Evolutionary conservation across 1,140 invertebrate species (phyloP).

Genomic region (Drosophila lacteicornis): DNA sequence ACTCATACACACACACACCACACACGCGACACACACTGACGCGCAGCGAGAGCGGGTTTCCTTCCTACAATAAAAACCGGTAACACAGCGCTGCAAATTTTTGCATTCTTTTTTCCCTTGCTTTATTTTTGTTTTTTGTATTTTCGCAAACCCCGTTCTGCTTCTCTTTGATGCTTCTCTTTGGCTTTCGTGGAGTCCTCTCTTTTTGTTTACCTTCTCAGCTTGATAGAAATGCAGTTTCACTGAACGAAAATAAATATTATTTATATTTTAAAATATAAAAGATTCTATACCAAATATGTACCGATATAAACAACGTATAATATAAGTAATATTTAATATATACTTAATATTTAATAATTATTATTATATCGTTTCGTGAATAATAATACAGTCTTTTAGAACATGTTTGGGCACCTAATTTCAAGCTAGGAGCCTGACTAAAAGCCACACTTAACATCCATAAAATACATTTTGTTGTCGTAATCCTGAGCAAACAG

Average conservation of each 20-base stretch:
- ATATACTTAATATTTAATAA: no score
- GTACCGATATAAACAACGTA: no score
- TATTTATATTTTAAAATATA: neutral
- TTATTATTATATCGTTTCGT: no score
- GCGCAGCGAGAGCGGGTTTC: constrained; percentile 53
- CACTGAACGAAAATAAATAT: neutral
- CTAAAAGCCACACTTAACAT: no score
- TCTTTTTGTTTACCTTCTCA: constrained; percentile 29
- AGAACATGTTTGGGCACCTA: no score
- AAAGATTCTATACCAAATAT: no score
- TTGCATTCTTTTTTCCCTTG: constrained; percentile 25
- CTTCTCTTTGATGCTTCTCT: constrained; percentile 21
- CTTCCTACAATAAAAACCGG: constrained; percentile 74
- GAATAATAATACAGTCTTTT: no score
- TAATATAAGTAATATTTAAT: no score
- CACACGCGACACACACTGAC: constrained; percentile 12
- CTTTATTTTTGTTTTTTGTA: neutral
- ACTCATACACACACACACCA: constrained; percentile 31
- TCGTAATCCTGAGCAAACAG: no score
- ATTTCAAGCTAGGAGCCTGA: no score
- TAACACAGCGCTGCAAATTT: constrained; percentile 51
- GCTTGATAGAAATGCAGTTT: neutral
- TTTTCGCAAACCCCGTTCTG: constrained; percentile 28
- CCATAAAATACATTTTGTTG: no score
- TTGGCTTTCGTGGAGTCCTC: neutral